Evolutionary conservation across 2,113 vertebrate species (phyloP), one percentile per base, ranked within the genome.

Genomic region (Notothenia rossii): DNA sequence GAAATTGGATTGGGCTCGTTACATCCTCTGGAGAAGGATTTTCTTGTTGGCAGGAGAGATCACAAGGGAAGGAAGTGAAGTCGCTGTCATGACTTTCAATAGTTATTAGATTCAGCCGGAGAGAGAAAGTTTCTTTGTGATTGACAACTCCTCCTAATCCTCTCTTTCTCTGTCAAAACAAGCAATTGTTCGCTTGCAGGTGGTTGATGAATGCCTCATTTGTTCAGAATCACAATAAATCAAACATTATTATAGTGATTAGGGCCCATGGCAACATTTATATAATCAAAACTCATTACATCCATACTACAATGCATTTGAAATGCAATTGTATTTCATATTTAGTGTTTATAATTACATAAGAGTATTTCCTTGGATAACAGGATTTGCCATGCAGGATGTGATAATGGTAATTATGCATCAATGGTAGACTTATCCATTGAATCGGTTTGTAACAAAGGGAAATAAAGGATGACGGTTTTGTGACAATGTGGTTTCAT

Each of bases 181-280:
- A 72, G 53, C 11, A 11, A 59, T 77, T 83, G 82, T 71, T 51
- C 22, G 69, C 56, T 83, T 70, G 88, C 85, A 90, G 89, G 88
- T 89, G 88, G 82, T 74, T 90, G 90, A 86, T 89, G 83, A 88
- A 80, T 69, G 66, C 36, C 73, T 83, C 60, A 73, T 88, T 87
- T 84, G 73, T 77, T 82, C 72, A 59, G 48, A 76, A 72, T 81
- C 51, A 58, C 50, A 73, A 68, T 61, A 75, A 84, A 84, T 82
- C 66, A 69, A 87, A 80, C 54, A 60, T 40, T 67, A 14, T 79
- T 66, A 64, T 2, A 48, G 59, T 86, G 12, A 91, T 83, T 86
- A 84, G 48, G 85, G 49, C 40, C n/a, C 17, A 50, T 0, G 36
- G 54, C 12, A 36, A 72, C 46, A 86, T 87, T 71, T 66, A 63